These are phyloP conservation scores for Xestia c-nigrum DNA, from an alignment of 2,888 invertebrate species.

Conservation along the genomic window DNA sequence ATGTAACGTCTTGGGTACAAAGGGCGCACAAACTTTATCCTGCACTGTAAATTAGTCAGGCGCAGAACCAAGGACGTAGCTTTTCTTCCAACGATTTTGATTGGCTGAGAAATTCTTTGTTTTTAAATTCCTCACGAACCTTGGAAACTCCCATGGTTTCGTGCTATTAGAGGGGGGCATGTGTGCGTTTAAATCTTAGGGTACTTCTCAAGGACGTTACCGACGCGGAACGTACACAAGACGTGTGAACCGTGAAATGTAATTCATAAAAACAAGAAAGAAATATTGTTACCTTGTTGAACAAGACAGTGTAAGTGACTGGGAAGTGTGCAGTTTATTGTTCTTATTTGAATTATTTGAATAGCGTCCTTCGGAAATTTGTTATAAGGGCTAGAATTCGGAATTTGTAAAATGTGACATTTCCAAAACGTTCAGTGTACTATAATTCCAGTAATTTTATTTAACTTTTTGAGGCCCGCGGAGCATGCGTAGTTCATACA, in stretches of 20 bases:
- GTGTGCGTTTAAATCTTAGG: constrained; percentile 26
- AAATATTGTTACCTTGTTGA: constrained; percentile 40
- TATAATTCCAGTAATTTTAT: neutral
- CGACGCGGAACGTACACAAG: constrained; percentile 37
- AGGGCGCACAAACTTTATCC: neutral
- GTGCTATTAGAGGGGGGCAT: constrained; percentile 11
- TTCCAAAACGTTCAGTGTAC: neutral
- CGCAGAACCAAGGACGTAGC: neutral
- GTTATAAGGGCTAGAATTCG: neutral
- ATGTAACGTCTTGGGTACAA: neutral
- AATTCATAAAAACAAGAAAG: constrained; percentile 17
- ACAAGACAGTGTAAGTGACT: constrained; percentile 19
- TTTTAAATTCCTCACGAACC: neutral
- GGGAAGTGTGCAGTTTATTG: constrained; percentile 9
- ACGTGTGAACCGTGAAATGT: constrained; percentile 51
- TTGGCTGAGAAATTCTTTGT: neutral
- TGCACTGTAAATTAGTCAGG: neutral
- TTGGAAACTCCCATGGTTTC: constrained; percentile 22
- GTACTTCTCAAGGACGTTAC: constrained; percentile 35
- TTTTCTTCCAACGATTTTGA: neutral
- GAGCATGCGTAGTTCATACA: no score
- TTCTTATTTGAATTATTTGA: neutral
- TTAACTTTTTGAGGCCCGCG: neutral
- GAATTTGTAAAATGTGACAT: neutral
- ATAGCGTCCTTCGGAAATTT: neutral